Evolutionary conservation across 2,888 invertebrate species (phyloP).

Genomic region (Tortrix viridana): DNA sequence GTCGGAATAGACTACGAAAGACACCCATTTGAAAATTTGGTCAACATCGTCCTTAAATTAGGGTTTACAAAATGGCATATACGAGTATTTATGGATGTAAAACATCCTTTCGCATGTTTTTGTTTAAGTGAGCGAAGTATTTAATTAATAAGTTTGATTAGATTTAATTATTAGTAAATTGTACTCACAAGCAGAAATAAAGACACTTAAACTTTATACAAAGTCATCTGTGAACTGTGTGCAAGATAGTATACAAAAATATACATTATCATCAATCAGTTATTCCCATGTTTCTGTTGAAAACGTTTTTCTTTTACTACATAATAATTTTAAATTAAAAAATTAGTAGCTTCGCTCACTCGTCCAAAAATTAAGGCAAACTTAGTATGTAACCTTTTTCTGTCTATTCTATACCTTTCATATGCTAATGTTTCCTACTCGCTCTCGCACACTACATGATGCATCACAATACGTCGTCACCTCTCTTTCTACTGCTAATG

Average conservation of each 20-base stretch:
- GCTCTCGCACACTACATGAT: conserved; percentile 59
- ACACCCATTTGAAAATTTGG: conserved; percentile 31
- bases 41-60: conserved; percentile 30
- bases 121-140: conserved; percentile 24
- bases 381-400: conserved; percentile 44
- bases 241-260: too few relatives aligned
- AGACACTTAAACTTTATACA: too few relatives aligned
- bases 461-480: conserved; percentile 70
- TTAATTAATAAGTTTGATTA: too few relatives aligned
- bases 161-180: too few relatives aligned
- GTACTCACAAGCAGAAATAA: too few relatives aligned
- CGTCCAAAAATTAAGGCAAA: conserved; percentile 57
- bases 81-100: conserved; percentile 1
- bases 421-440: conserved; percentile 54
- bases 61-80: conserved; percentile 22
- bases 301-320: too few relatives aligned
- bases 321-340: too few relatives aligned
- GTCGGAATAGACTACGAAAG: conserved; percentile 28
- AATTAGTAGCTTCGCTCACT: conserved; percentile 10
- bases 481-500: conserved; percentile 64
- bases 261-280: too few relatives aligned
- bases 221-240: too few relatives aligned
- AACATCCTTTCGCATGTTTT: conserved; percentile 9
- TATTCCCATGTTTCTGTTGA: too few relatives aligned
- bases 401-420: conserved; percentile 47